A percentile compares a stretch with the other conserved stretches of the same genome.
phyloP scores from a whole-genome alignment of 2,888 invertebrate species.

The Hydraecia micacea region DNA sequence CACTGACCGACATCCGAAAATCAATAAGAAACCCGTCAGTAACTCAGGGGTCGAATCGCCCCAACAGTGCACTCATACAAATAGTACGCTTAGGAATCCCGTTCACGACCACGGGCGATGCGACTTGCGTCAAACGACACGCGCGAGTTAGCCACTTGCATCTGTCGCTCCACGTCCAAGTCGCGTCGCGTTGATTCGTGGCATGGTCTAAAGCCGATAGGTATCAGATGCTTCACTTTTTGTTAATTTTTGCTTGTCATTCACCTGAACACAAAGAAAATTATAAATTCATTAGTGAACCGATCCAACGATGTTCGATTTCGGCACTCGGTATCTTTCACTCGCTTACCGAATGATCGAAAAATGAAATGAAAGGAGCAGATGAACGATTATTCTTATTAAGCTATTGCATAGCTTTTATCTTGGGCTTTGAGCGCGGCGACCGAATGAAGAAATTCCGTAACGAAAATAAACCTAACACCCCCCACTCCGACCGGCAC shows the following conservation, averaged over 20 bases:
- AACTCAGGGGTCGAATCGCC: slow-evolving; percentile 29
- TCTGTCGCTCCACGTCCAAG: neutral
- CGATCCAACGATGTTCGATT: too few relatives aligned
- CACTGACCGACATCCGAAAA: slow-evolving; percentile 50
- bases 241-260: neutral
- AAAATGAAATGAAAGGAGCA: too few relatives aligned
- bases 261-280: neutral
- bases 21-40: slow-evolving; percentile 53
- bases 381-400: too few relatives aligned
- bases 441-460: too few relatives aligned
- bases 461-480: too few relatives aligned
- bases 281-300: too few relatives aligned
- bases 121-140: neutral
- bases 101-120: neutral
- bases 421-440: too few relatives aligned
- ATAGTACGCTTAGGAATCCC: slow-evolving; percentile 3
- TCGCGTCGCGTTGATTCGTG: neutral
- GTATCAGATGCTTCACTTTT: neutral
- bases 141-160: too few relatives aligned
- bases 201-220: neutral
- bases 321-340: too few relatives aligned
- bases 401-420: too few relatives aligned
- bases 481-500: too few relatives aligned
- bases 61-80: slow-evolving; percentile 45
- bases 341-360: too few relatives aligned